A percentile compares a stretch with the other conserved stretches of the same genome.
Conservation (phyloP, 2,113 vertebrate genomes). For the Calidris pugnax region DNA sequence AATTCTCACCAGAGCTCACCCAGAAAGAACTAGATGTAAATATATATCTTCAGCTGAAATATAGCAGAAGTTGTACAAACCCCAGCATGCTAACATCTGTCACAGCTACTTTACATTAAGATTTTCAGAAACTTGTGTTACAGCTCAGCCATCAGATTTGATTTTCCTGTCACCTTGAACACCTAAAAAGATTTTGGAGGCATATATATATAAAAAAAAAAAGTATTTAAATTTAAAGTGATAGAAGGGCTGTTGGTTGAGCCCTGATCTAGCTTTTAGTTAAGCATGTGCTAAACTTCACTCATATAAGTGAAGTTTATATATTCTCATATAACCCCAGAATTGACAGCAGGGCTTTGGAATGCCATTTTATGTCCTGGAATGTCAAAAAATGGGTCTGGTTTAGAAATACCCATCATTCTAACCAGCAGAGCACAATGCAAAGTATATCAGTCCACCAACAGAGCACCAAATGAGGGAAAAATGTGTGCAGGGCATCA, state of each 20-base stretch:
- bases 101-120: slow-evolving; percentile 26
- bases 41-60: slow-evolving; percentile 51
- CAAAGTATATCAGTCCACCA: not conserved
- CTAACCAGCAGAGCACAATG: not conserved
- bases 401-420: slow-evolving; percentile 34
- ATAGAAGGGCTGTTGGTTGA: not conserved
- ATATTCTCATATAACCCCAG: not conserved
- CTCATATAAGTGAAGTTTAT: not conserved
- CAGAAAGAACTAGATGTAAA: slow-evolving; percentile 35
- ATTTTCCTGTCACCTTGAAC: slow-evolving; percentile 53
- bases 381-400: not conserved
- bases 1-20: slow-evolving; percentile 22
- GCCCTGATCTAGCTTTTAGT: not conserved
- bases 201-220: not conserved
- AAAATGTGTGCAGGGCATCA: not conserved
- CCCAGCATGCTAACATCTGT: slow-evolving; percentile 52
- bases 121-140: slow-evolving; percentile 26
- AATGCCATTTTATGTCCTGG: slow-evolving; percentile 5
- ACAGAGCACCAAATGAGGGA: not conserved
- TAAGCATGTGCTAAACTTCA: slow-evolving; percentile 10
- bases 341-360: not conserved
- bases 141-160: slow-evolving; percentile 60
- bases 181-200: slow-evolving; percentile 45
- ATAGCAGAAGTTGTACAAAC: slow-evolving; percentile 38
- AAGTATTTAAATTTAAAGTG: not conserved